Percentiles rank a stretch among this genome's conserved stretches.
These are phyloP conservation scores for Apodemus agrarius DNA, from an alignment of 2,797 vertebrate species.

Conservation along the genomic window DNA sequence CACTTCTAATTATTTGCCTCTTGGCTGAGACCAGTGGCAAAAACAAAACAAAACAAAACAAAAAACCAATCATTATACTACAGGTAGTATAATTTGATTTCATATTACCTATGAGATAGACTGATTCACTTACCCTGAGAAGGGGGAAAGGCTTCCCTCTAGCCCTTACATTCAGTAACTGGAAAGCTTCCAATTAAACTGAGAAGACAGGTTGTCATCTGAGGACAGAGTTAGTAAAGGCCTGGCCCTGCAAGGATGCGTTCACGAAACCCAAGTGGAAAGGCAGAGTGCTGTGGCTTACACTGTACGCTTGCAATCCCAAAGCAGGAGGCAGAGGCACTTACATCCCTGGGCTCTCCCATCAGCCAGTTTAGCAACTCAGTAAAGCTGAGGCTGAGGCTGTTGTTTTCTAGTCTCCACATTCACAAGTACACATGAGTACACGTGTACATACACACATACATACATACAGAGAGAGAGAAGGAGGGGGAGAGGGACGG, in stretches of 20 bases:
- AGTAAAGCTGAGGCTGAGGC: not conserved
- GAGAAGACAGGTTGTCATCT: not conserved
- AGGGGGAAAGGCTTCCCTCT: not conserved
- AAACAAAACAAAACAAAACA: not conserved
- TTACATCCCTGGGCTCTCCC: not conserved
- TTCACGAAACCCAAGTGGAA: not conserved
- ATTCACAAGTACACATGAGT: not conserved
- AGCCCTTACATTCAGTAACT: not conserved
- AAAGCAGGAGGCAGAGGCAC: not conserved
- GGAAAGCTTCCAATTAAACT: not conserved
- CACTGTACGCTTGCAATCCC: not conserved
- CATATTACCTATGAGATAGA: not conserved
- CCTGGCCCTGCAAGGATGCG: not conserved
- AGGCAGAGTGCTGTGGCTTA: not conserved
- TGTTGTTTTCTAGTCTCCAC: not conserved
- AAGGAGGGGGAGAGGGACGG: no score
- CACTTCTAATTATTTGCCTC: not conserved
- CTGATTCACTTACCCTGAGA: not conserved
- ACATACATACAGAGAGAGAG: not conserved
- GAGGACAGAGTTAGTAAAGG: not conserved
- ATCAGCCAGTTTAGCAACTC: not conserved
- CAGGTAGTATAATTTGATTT: not conserved
- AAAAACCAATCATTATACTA: not conserved
- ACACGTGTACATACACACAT: rapidly evolving
- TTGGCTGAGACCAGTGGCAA: no score